Evolutionary conservation across 2,113 vertebrate genomes (phyloP).

Genomic region (Bubalus kerabau): DNA sequence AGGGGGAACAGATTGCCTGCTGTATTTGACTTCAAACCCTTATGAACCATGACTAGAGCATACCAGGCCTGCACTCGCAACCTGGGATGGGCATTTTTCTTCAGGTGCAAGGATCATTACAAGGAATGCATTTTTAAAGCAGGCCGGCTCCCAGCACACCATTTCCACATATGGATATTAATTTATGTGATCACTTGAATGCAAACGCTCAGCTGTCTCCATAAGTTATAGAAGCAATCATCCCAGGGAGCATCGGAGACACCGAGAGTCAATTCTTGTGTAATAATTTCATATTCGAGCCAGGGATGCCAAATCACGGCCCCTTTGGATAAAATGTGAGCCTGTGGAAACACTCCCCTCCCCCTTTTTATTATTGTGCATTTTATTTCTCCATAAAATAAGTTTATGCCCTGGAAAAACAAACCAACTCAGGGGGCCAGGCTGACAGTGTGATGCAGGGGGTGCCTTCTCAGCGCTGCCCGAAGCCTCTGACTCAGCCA

Average conservation of each 20-base stretch:
- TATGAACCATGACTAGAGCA: slow-evolving; percentile 16
- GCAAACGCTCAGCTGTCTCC: slow-evolving; percentile 81
- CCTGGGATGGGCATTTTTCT: slow-evolving; percentile 8
- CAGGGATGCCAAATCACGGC: slow-evolving; percentile 80
- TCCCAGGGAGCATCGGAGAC: slow-evolving; percentile 82
- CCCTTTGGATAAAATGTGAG: slow-evolving; percentile 80
- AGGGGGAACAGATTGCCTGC: background rate
- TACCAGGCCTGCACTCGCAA: slow-evolving; percentile 28
- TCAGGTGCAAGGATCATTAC: slow-evolving; percentile 40
- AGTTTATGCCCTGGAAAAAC: slow-evolving; percentile 80
- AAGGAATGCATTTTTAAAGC: slow-evolving; percentile 65
- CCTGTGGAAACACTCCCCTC: slow-evolving; percentile 73
- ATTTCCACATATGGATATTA: slow-evolving; percentile 82
- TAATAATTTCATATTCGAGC: slow-evolving; percentile 84
- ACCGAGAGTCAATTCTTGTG: slow-evolving; percentile 84
- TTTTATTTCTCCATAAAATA: slow-evolving; percentile 85
- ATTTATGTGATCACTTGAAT: slow-evolving; percentile 84
- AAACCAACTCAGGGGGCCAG: slow-evolving; percentile 69
- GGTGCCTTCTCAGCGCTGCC: background rate
- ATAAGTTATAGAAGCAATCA: slow-evolving; percentile 88
- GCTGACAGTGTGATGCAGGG: slow-evolving; percentile 51
- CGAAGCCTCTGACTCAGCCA: background rate
- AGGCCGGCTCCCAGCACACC: slow-evolving; percentile 59
- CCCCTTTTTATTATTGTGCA: slow-evolving; percentile 78
- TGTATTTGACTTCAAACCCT: slow-evolving; percentile 51